A percentile compares a stretch with the other conserved stretches of the same genome.
These are phyloP conservation scores for Odontophorus gujanensis DNA, from an alignment of 2,113 vertebrate genomes.

Conservation along the genomic window DNA sequence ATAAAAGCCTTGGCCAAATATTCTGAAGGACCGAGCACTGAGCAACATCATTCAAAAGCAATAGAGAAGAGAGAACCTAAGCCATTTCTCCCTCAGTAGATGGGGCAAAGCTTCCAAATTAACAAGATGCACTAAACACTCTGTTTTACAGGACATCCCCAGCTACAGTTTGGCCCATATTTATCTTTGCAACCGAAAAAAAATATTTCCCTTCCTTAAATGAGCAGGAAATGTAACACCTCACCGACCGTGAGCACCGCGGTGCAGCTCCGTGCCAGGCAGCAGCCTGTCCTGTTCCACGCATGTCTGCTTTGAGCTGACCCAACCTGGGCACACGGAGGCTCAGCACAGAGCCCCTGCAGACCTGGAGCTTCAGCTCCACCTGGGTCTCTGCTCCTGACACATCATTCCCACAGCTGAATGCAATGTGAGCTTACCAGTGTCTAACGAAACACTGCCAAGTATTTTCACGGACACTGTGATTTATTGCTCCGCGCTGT, in stretches of 20 bases:
- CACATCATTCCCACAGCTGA: background rate
- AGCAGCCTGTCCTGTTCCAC: background rate
- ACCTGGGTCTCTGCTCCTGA: too few relatives aligned
- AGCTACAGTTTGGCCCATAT: background rate
- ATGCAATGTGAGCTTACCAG: background rate
- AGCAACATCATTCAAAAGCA: background rate
- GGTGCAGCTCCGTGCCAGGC: background rate
- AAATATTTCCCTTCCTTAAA: background rate
- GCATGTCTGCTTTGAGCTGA: background rate
- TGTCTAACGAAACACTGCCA: background rate
- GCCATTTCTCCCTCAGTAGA: background rate
- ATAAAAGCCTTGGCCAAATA: background rate
- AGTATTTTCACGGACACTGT: background rate
- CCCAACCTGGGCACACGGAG: background rate
- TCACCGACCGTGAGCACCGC: background rate
- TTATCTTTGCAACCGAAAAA: background rate
- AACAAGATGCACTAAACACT: rapidly evolving
- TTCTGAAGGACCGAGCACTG: background rate
- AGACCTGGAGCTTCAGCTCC: background rate
- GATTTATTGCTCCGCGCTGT: background rate
- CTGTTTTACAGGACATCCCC: rapidly evolving
- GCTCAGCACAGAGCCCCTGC: background rate
- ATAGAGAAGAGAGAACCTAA: background rate
- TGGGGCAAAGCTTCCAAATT: rapidly evolving
- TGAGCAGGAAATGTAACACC: background rate